A percentile compares a stretch with the other conserved stretches of the same genome.
These are phyloP conservation scores for Taenaris catops DNA, from an alignment of 2,888 invertebrate species.

Conservation along the genomic window DNA sequence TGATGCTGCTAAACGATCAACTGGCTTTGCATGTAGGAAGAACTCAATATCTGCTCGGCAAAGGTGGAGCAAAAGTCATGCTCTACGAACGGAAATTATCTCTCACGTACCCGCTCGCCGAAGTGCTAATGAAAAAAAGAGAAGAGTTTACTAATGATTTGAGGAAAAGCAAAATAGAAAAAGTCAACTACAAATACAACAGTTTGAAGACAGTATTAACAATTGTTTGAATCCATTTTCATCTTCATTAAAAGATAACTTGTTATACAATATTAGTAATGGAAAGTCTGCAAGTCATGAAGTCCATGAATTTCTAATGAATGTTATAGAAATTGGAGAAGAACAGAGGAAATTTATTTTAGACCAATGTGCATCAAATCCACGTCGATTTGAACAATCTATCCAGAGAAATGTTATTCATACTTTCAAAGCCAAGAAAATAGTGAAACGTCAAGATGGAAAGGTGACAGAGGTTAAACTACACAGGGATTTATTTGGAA, in stretches of 20 bases:
- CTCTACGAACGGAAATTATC: slow-evolving; percentile 26
- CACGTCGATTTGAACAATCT: slow-evolving; percentile 12
- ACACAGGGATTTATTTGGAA: slow-evolving; percentile 20
- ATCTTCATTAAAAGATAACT: slow-evolving; percentile 17
- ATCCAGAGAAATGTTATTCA: slow-evolving; percentile 7
- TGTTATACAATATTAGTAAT: slow-evolving; percentile 25
- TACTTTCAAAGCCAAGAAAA: slow-evolving; percentile 2
- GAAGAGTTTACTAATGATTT: slow-evolving; percentile 21
- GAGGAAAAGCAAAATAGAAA: slow-evolving; percentile 20
- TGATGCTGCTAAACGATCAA: slow-evolving; percentile 33
- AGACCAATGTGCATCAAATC: slow-evolving; percentile 10
- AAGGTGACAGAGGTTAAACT: slow-evolving; percentile 14
- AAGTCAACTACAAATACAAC: slow-evolving; percentile 18
- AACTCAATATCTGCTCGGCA: slow-evolving; percentile 27
- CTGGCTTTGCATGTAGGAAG: slow-evolving; percentile 27
- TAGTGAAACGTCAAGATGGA: slow-evolving; percentile 7
- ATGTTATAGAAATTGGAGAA: slow-evolving; percentile 14
- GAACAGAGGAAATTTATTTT: slow-evolving; percentile 10
- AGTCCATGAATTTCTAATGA: slow-evolving; percentile 21
- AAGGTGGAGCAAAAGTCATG: slow-evolving; percentile 27
- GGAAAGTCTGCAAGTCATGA: slow-evolving; percentile 22
- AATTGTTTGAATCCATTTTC: slow-evolving; percentile 25
- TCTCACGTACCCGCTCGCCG: slow-evolving; percentile 10
- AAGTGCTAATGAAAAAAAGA: slow-evolving; percentile 10
- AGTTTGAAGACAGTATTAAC: slow-evolving; percentile 20